Evolutionary conservation across 2,797 vertebrate species (phyloP).

Genomic region (Myotis myotis): DNA sequence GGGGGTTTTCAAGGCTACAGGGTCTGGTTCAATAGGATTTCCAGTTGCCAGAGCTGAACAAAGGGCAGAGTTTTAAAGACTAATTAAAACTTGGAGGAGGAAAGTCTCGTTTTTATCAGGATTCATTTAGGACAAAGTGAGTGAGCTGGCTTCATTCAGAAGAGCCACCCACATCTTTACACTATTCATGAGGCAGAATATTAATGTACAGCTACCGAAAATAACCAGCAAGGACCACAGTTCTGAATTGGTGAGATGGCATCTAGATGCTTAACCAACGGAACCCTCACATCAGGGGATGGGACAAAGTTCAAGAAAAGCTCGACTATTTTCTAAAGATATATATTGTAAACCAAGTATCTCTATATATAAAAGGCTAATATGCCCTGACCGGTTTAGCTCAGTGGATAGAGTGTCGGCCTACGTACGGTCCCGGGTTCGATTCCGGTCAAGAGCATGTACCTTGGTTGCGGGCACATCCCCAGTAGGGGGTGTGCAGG

Average conservation of each 20-base stretch:
- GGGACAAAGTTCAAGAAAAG: neutral
- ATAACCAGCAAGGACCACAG: neutral
- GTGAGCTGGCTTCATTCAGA: slow-evolving; percentile 45
- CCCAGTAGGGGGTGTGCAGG: too few relatives aligned
- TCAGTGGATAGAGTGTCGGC: too few relatives aligned
- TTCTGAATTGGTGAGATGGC: neutral
- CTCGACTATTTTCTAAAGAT: neutral
- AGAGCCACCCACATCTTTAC: slow-evolving; percentile 38
- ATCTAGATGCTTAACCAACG: neutral
- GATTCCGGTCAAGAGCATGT: too few relatives aligned
- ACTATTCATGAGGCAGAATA: neutral
- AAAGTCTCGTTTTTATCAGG: slow-evolving; percentile 58
- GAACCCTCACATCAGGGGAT: neutral
- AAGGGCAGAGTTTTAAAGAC: slow-evolving; percentile 56
- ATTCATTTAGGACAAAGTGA: slow-evolving; percentile 53
- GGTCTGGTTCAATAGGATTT: slow-evolving; percentile 54
- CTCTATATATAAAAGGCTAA: too few relatives aligned
- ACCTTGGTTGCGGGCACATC: too few relatives aligned
- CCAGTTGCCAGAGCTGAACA: slow-evolving; percentile 47
- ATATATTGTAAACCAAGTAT: neutral
- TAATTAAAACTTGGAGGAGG: slow-evolving; percentile 63
- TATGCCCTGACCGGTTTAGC: too few relatives aligned
- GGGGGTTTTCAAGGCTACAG: neutral
- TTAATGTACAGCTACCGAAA: neutral
- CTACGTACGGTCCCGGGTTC: too few relatives aligned